Evolutionary conservation across 2,888 invertebrate genomes (phyloP).

Genomic region (Melieria crassipennis): DNA sequence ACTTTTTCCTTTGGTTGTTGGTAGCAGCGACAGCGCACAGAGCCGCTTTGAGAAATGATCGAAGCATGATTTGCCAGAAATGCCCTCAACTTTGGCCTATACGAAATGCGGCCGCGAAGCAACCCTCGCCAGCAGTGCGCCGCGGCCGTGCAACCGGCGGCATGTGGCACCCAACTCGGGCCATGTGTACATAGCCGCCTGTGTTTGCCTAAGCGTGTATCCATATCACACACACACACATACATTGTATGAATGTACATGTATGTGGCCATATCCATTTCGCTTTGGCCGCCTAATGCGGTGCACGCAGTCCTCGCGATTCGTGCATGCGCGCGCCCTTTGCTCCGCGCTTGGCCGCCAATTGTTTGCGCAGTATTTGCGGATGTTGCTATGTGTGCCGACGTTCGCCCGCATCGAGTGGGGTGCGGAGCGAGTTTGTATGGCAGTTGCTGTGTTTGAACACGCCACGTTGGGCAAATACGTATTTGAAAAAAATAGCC

Average conservation of each 20-base stretch:
- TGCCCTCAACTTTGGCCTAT: slow-evolving; percentile 15
- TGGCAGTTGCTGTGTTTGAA: no score
- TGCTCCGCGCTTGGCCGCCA: no score
- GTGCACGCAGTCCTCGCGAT: no score
- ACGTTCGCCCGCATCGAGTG: no score
- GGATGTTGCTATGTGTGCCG: no score
- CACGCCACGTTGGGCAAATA: no score
- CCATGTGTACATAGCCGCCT: slow-evolving; percentile 1
- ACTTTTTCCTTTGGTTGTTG: slow-evolving; percentile 28
- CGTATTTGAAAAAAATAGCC: no score
- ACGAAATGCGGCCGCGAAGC: slow-evolving; percentile 13
- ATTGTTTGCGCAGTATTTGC: no score
- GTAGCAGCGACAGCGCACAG: slow-evolving; percentile 47
- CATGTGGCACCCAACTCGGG: neutral
- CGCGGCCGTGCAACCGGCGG: neutral
- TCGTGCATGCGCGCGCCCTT: no score
- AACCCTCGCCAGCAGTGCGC: slow-evolving; percentile 47
- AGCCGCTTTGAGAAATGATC: slow-evolving; percentile 62
- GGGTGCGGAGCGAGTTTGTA: no score
- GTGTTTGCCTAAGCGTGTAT: slow-evolving; percentile 5
- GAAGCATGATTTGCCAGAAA: slow-evolving; percentile 46
- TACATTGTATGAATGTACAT: neutral
- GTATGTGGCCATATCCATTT: neutral
- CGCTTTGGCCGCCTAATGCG: no score
- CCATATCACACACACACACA: slow-evolving; percentile 6